A percentile compares a stretch with the other conserved stretches of the same genome.
phyloP scores from a whole-genome alignment of 1,140 invertebrate species.

The Cepaea nemoralis region DNA sequence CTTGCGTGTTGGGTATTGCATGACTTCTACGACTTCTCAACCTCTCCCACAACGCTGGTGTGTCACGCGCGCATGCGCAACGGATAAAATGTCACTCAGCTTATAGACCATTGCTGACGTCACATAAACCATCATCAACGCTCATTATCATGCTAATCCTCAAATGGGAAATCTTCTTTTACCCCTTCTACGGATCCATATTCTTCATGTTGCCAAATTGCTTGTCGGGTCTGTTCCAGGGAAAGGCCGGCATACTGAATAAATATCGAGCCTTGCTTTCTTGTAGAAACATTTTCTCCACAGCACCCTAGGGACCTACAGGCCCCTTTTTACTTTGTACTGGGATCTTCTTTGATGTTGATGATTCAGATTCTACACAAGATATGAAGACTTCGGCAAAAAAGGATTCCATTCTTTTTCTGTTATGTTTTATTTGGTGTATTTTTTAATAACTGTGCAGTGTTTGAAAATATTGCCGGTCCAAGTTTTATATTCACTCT shows the following conservation, averaged over 20 bases:
- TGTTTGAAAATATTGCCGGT: too few species aligned
- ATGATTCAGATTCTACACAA: background rate
- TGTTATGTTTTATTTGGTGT: too few species aligned
- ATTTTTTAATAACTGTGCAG: too few species aligned
- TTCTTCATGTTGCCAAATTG: background rate
- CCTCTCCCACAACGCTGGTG: background rate
- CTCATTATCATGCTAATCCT: slow-evolving; percentile 29
- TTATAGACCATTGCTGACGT: slow-evolving; percentile 23
- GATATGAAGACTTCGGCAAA: too few species aligned
- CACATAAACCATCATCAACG: slow-evolving; percentile 28
- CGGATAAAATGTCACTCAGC: slow-evolving; percentile 31
- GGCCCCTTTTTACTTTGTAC: background rate
- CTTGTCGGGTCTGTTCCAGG: background rate
- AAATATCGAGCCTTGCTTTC: background rate
- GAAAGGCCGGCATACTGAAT: background rate
- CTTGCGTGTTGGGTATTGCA: slow-evolving; percentile 21
- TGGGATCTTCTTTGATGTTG: background rate
- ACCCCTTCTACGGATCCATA: background rate
- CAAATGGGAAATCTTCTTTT: background rate
- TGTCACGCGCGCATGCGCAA: slow-evolving; percentile 37
- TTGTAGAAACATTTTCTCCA: background rate
- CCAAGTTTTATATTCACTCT: too few species aligned
- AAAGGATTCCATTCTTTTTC: too few species aligned
- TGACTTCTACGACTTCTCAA: background rate
- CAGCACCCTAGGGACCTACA: background rate